Evolutionary conservation across 2,888 invertebrate species (phyloP).

Genomic region (Parochlus steinenii): DNA sequence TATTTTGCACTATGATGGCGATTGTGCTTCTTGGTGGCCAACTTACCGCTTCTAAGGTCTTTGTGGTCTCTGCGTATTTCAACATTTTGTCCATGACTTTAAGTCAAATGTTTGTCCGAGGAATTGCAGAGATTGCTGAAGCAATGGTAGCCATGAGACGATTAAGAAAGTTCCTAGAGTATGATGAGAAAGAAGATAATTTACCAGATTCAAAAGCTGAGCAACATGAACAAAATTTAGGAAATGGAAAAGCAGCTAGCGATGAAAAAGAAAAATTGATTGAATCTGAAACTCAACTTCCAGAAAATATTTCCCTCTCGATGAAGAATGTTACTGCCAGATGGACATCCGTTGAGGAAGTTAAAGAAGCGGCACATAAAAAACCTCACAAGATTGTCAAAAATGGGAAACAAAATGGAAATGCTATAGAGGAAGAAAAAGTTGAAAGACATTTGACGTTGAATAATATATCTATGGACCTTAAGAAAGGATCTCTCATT

Average conservation of each 20-base stretch:
- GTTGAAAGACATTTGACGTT: conserved; percentile 38
- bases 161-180: conserved; percentile 33
- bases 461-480: conserved; percentile 34
- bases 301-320: conserved; percentile 15
- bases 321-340: conserved; percentile 12
- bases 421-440: conserved; percentile 17
- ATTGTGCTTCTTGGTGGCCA: conserved; percentile 46
- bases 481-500: conserved; percentile 41
- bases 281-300: conserved; percentile 19
- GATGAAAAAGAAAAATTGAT: not conserved
- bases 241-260: conserved; percentile 12
- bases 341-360: conserved; percentile 20
- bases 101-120: conserved; percentile 42
- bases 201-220: conserved; percentile 11
- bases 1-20: conserved; percentile 56
- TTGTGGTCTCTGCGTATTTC: conserved; percentile 38
- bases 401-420: conserved; percentile 8
- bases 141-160: conserved; percentile 57
- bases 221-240: too few species aligned
- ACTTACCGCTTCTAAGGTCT: conserved; percentile 36
- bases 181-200: conserved; percentile 22
- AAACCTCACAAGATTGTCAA: conserved; percentile 20
- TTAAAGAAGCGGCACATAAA: conserved; percentile 17
- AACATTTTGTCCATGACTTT: conserved; percentile 37
- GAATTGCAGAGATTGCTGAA: conserved; percentile 66